Evolutionary conservation across 2,113 vertebrate species (phyloP).

Genomic region (Brienomyrus brachyistius): DNA sequence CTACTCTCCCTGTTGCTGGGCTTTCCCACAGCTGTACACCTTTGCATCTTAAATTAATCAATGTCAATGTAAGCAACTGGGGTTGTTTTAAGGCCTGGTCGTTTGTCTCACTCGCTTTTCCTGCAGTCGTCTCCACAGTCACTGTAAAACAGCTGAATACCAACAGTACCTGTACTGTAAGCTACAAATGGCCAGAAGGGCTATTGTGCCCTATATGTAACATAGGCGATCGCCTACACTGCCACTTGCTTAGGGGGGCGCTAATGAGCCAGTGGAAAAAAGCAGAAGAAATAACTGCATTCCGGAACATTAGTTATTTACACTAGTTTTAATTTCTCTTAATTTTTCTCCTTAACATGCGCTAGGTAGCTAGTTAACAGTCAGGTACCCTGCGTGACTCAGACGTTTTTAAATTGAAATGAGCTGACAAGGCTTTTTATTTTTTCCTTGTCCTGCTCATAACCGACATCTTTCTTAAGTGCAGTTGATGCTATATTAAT

Average conservation of each 20-base stretch:
- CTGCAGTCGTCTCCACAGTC: neutral
- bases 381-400: neutral
- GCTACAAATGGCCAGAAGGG: neutral
- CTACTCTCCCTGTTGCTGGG: neutral
- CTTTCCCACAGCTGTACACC: neutral
- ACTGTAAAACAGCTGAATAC: neutral
- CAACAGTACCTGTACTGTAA: neutral
- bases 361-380: neutral
- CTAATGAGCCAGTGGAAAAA: neutral
- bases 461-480: neutral
- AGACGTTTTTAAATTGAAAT: neutral
- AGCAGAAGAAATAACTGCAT: neutral
- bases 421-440: too few species aligned
- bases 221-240: neutral
- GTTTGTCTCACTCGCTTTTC: neutral
- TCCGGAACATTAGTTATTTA: neutral
- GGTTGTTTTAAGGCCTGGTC: neutral
- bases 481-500: neutral
- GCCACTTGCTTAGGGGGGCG: neutral
- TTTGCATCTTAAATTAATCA: neutral
- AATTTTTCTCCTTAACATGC: neutral
- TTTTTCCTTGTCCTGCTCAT: neutral
- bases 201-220: neutral
- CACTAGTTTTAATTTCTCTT: neutral
- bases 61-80: neutral